Percentiles rank a stretch among this genome's conserved stretches.
Evolutionary conservation across 2,113 vertebrate species (phyloP).

Genomic region (Pseudorasbora parva): DNA sequence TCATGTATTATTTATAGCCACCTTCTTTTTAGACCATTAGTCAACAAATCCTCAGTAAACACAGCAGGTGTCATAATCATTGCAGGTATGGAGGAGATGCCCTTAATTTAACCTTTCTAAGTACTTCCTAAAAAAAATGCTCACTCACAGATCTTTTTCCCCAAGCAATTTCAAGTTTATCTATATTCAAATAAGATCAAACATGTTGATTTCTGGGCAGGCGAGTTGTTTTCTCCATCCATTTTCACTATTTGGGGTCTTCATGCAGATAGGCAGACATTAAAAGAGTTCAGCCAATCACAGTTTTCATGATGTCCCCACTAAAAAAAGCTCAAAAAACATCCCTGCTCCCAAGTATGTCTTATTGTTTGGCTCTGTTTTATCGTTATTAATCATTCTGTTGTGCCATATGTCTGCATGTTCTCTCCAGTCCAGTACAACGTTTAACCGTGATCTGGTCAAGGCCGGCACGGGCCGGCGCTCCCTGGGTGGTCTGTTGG

Average conservation of each 20-base stretch:
- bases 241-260: background rate
- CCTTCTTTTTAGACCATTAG: constrained; percentile 9
- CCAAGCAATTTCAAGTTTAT: constrained; percentile 3
- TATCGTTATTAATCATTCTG: constrained; percentile 2
- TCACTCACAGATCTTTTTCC: background rate
- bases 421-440: constrained; percentile 86
- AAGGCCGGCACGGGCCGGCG: constrained; percentile 95
- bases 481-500: constrained; percentile 91
- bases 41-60: constrained; percentile 17
- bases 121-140: background rate
- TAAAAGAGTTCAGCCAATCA: background rate
- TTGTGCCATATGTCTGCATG: constrained; percentile 35
- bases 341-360: background rate
- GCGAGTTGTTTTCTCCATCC: background rate
- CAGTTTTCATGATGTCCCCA: background rate
- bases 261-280: background rate
- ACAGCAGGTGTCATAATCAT: constrained; percentile 13
- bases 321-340: background rate
- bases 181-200: constrained; percentile 12
- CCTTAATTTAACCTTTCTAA: constrained; percentile 1
- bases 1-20: constrained; percentile 12
- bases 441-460: constrained; percentile 93
- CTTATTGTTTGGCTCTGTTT: background rate
- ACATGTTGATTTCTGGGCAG: background rate
- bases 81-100: background rate